Evolutionary conservation across 2,888 invertebrate genomes (phyloP).

Genomic region (Aricia artaxerxes): DNA sequence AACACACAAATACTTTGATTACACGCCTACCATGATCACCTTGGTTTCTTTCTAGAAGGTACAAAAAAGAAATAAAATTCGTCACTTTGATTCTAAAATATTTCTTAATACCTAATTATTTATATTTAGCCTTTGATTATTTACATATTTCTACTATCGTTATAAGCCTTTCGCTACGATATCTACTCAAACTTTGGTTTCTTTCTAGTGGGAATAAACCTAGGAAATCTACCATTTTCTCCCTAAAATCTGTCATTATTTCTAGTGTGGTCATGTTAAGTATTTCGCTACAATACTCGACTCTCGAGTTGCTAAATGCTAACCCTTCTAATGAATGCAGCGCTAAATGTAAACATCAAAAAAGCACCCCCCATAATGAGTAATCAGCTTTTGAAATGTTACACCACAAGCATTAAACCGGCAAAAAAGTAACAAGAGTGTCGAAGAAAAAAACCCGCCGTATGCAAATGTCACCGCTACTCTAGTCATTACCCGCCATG

Average conservation of each 20-base stretch:
- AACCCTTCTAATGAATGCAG: conserved; percentile 34
- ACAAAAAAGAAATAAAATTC: too few relatives aligned
- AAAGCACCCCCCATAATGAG: conserved; percentile 70
- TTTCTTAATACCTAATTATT: too few relatives aligned
- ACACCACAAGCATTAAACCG: conserved; percentile 72
- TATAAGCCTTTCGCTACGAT: too few relatives aligned
- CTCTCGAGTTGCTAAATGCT: background rate
- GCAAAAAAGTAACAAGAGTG: conserved; percentile 71
- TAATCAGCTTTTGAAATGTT: conserved; percentile 72
- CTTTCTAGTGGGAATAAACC: too few relatives aligned
- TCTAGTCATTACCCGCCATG: conserved; percentile 73
- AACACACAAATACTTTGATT: conserved; percentile 44
- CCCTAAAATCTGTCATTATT: background rate
- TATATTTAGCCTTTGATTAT: too few relatives aligned
- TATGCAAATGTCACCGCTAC: conserved; percentile 76
- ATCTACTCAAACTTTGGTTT: too few relatives aligned
- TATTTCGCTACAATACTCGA: background rate
- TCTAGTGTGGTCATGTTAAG: background rate
- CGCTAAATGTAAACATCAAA: conserved; percentile 59
- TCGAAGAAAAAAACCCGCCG: conserved; percentile 67
- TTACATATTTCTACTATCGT: too few relatives aligned
- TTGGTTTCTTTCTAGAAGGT: background rate
- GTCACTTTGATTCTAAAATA: too few relatives aligned
- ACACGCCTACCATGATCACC: background rate
- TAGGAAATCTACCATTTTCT: background rate